phyloP scores from a whole-genome alignment of 2,888 invertebrate genomes.

The Megalurothrips usitatus region DNA sequence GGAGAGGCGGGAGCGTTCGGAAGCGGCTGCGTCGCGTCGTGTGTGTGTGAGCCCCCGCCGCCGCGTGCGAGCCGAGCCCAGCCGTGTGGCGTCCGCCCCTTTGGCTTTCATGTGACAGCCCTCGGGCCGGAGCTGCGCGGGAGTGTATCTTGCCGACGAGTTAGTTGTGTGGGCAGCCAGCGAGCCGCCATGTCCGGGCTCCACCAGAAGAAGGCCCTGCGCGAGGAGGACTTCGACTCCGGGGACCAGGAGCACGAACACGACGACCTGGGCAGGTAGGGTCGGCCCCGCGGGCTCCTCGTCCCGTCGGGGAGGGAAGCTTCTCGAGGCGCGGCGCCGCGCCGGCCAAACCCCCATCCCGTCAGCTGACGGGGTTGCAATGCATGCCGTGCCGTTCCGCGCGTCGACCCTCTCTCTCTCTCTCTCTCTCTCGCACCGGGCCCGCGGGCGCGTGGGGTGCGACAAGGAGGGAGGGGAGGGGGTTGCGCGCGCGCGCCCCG shows the following conservation, averaged over 20 bases:
- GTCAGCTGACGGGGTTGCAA: background rate
- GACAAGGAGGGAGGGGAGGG: background rate
- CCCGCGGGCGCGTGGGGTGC: background rate
- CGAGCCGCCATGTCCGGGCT: background rate
- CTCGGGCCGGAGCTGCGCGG: no score
- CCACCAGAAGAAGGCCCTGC: background rate
- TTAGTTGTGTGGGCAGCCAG: background rate
- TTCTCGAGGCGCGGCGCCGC: background rate
- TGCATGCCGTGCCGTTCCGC: no score
- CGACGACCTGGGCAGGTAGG: background rate
- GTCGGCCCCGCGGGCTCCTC: background rate
- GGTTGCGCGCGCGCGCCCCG: background rate
- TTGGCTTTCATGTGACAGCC: background rate
- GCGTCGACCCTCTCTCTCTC: no score
- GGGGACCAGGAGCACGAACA: background rate
- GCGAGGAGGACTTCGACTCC: background rate
- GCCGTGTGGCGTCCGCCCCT: no score
- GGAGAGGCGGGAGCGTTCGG: conserved; percentile 39
- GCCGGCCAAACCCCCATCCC: background rate
- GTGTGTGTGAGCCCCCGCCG: background rate
- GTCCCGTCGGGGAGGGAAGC: background rate
- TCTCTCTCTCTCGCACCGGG: background rate
- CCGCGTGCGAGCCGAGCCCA: background rate
- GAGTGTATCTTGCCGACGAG: background rate
- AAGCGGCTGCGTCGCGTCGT: background rate